These are phyloP conservation scores for Cetoscarus ocellatus DNA, from an alignment of 2,797 vertebrate genomes.

Conservation along the genomic window DNA sequence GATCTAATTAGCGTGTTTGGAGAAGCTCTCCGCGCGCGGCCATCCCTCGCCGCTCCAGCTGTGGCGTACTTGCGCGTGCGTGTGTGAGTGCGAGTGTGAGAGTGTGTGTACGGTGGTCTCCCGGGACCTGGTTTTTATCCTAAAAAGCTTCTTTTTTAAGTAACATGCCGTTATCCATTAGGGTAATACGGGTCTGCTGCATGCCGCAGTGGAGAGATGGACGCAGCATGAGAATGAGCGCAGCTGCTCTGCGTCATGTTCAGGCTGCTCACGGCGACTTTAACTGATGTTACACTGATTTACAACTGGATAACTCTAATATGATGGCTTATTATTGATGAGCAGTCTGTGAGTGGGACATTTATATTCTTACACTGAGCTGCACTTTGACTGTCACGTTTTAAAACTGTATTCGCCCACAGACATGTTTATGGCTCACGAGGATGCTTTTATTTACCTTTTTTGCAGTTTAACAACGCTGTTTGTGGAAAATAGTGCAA, in stretches of 20 bases:
- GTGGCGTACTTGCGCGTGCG: slow-evolving; percentile 61
- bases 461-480: neutral
- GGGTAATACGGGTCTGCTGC: slow-evolving; percentile 68
- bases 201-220: slow-evolving; percentile 64
- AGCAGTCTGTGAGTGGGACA: slow-evolving; percentile 12
- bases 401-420: neutral
- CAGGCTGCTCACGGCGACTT: slow-evolving; percentile 53
- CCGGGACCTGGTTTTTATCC: slow-evolving; percentile 74
- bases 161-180: slow-evolving; percentile 79
- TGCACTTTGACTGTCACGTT: slow-evolving; percentile 1
- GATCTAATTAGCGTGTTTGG: slow-evolving; percentile 95
- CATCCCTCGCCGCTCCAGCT: slow-evolving; percentile 80
- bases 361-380: slow-evolving; percentile 7
- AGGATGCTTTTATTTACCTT: neutral
- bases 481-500: neutral
- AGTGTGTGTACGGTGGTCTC: slow-evolving; percentile 63
- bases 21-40: slow-evolving; percentile 86
- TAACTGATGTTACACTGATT: slow-evolving; percentile 37
- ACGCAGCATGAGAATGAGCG: slow-evolving; percentile 71
- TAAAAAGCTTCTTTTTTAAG: slow-evolving; percentile 82
- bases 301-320: slow-evolving; percentile 36
- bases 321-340: slow-evolving; percentile 43
- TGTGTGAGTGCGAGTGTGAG: slow-evolving; percentile 37
- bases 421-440: neutral
- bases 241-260: slow-evolving; percentile 69